phyloP scores from a whole-genome alignment of 2,113 vertebrate genomes.

The Hemiscyllium ocellatum region DNA sequence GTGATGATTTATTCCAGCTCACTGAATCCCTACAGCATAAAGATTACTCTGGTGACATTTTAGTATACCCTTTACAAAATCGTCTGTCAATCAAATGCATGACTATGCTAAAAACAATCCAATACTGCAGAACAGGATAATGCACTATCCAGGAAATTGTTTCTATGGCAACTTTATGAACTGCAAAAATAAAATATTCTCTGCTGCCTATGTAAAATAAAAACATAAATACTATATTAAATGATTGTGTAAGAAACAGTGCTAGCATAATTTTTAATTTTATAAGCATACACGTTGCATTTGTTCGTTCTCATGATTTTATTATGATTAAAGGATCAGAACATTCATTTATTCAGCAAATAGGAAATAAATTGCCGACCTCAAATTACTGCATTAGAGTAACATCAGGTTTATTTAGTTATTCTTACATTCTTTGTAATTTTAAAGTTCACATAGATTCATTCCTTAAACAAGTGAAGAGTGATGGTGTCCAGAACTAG shows the following conservation, averaged over 20 bases:
- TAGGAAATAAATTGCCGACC: neutral
- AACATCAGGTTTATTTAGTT: neutral
- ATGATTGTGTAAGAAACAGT: neutral
- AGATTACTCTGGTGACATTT: conserved; percentile 34
- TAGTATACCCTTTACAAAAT: conserved; percentile 32
- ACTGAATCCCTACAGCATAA: conserved; percentile 28
- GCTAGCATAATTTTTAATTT: conserved; percentile 12
- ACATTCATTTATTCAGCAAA: neutral
- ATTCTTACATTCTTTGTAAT: neutral
- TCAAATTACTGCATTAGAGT: neutral
- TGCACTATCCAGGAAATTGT: conserved; percentile 6
- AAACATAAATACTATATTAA: neutral
- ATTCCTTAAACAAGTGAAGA: neutral
- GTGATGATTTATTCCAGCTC: neutral
- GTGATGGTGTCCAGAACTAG: too few relatives aligned
- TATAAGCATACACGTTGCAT: neutral
- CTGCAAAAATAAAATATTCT: neutral
- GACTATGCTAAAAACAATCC: conserved; percentile 30
- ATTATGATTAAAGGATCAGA: neutral
- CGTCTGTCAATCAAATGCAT: conserved; percentile 20
- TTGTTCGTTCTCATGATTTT: neutral
- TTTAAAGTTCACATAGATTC: neutral
- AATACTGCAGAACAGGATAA: conserved; percentile 23
- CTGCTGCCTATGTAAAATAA: neutral
- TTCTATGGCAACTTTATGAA: conserved; percentile 36